These are phyloP conservation scores for Ephydatia muelleri DNA, from an alignment of 37 sponge, comb jelly and placozoan species.

Conservation along the genomic window DNA sequence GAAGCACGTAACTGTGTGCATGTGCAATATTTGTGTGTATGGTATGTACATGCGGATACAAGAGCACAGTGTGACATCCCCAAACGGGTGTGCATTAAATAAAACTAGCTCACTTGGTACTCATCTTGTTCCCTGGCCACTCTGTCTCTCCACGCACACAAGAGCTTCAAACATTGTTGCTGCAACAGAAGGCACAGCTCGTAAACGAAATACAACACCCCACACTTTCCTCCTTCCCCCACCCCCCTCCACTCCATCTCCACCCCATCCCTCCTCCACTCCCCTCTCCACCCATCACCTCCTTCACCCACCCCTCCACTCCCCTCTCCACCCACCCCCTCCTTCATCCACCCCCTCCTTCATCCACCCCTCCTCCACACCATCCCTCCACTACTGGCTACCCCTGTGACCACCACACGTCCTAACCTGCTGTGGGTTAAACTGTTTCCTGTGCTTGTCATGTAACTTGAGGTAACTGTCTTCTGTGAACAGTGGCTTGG, in stretches of 20 bases:
- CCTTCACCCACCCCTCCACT: background rate
- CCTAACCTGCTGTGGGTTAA: slow-evolving; percentile 80
- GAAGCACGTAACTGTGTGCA: slow-evolving; percentile 77
- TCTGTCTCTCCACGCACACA: slow-evolving; percentile 84
- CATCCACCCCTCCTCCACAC: too few relatives aligned
- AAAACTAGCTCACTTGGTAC: slow-evolving; percentile 45
- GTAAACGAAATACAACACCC: background rate
- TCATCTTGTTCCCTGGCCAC: slow-evolving; percentile 92
- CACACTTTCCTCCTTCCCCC: background rate
- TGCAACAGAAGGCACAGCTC: too few relatives aligned
- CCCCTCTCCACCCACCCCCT: background rate
- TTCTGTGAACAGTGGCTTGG: slow-evolving; percentile 72
- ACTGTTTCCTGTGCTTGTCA: slow-evolving; percentile 61
- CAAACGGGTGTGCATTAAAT: background rate
- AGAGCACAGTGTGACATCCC: too few relatives aligned
- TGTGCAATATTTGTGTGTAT: too few relatives aligned
- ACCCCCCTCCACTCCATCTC: too few relatives aligned
- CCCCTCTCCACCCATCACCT: background rate
- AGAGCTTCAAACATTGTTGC: slow-evolving; percentile 57
- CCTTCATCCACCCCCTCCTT: background rate
- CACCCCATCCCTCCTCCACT: background rate
- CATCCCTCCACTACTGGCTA: too few relatives aligned
- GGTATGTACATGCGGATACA: background rate
- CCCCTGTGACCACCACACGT: background rate
- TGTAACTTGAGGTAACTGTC: slow-evolving; percentile 64